A percentile compares a stretch with the other conserved stretches of the same genome.
These are phyloP conservation scores for Rafetus swinhoei DNA, from an alignment of 2,113 vertebrate species.

Conservation along the genomic window DNA sequence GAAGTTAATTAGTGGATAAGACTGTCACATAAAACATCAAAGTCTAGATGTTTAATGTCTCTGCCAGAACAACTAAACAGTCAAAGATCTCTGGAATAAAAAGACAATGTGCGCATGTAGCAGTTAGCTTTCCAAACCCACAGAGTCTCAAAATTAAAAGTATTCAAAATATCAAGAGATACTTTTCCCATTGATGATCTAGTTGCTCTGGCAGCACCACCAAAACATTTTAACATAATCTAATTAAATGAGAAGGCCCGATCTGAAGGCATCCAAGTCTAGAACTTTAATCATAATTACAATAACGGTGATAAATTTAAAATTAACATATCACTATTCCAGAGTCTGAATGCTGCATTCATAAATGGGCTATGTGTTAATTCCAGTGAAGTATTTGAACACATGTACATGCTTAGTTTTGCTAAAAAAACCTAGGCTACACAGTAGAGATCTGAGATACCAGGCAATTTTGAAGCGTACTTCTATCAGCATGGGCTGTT, in stretches of 20 bases:
- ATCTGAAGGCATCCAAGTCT: slow-evolving; percentile 34
- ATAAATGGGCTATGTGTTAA: neutral
- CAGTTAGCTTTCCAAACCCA: slow-evolving; percentile 35
- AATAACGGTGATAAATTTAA: slow-evolving; percentile 38
- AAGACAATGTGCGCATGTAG: slow-evolving; percentile 28
- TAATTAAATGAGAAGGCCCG: slow-evolving; percentile 52
- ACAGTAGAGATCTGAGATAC: slow-evolving; percentile 12
- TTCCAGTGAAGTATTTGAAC: slow-evolving; percentile 36
- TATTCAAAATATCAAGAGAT: slow-evolving; percentile 34
- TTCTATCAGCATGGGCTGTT: neutral
- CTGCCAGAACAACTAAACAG: slow-evolving; percentile 52
- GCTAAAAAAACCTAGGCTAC: neutral
- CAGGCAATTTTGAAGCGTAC: slow-evolving; percentile 23
- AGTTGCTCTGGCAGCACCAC: slow-evolving; percentile 3
- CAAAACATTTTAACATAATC: slow-evolving; percentile 4
- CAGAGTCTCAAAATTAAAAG: neutral
- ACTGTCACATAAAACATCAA: slow-evolving; percentile 75
- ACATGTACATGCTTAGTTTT: neutral
- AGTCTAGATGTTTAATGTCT: slow-evolving; percentile 66
- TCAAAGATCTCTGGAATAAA: slow-evolving; percentile 36
- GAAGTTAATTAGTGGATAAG: slow-evolving; percentile 78
- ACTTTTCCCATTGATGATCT: neutral
- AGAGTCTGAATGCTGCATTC: neutral
- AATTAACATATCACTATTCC: neutral
- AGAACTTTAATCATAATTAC: slow-evolving; percentile 49